Evolutionary conservation across 2,888 invertebrate species (phyloP), one percentile per base, ranked within the genome.

Genomic region (Drosophila trichaetosa): DNA sequence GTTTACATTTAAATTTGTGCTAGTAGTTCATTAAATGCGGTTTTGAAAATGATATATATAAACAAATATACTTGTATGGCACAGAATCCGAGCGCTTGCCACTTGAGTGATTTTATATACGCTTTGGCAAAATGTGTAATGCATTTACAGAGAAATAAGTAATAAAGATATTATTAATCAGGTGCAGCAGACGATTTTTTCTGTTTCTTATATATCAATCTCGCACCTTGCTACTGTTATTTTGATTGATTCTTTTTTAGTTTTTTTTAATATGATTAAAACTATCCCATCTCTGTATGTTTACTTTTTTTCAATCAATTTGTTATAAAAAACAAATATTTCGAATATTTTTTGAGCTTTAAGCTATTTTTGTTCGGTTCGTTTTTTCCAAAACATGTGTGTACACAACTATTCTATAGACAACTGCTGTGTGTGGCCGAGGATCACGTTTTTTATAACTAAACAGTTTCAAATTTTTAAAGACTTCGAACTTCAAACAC

Each of bases 11-110:
- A 42, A 53, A 29, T 58, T 24, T 40, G 36, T 29, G 34, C 18
- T 27, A 16, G 29, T 31, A 24, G 53, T 13, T 31, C 4, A 59
- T 73, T 66, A 65, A 77, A 59, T 79, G 59, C 40, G 62, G 57
- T n/a, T 63, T 64, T 56, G 34, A 31, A 49, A 64, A 64, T 66
- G 51, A 75, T 70, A 61, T 57, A 49, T 13, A 5, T 36, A 27
- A 27, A 18, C 34, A 53, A 48, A 34, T 40, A 27, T 11, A 48
- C 31, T 38, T 46, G 34, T 70, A 40, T 79, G 61, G 16, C 53
- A 42, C 29, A 51, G 24, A 42, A 40, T 48, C n/a, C 11, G 31
- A 57, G 11, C 58, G 38, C 58, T 38, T 31, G 42, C 31, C 58
- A 53, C 31, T 24, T 58, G 51, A 59, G 34, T 62, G 65, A 49